A percentile compares a stretch with the other conserved stretches of the same genome.
These are phyloP conservation scores for Anthonomus grandis DNA, from an alignment of 1,140 invertebrate species.

Conservation along the genomic window DNA sequence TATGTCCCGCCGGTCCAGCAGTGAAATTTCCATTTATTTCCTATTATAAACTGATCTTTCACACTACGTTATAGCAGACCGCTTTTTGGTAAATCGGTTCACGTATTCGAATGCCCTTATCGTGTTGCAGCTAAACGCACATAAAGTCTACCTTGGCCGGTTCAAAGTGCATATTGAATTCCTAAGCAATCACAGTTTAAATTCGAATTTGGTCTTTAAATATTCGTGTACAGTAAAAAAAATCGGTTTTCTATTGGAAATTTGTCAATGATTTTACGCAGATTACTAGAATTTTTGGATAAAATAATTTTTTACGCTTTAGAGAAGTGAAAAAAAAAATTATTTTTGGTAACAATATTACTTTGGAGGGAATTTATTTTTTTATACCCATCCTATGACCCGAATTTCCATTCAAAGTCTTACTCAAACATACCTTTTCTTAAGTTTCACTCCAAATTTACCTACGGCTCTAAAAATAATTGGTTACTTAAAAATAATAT, in stretches of 20 bases:
- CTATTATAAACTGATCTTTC: slow-evolving; percentile 20
- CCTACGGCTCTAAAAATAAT: too few relatives aligned
- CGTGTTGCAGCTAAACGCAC: slow-evolving; percentile 18
- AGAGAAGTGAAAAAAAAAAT: too few relatives aligned
- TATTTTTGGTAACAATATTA: too few relatives aligned
- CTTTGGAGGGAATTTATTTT: too few relatives aligned
- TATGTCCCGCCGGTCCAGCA: background rate
- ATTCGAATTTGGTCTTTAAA: slow-evolving; percentile 7
- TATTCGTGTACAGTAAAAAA: background rate
- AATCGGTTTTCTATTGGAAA: background rate
- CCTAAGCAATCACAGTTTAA: slow-evolving; percentile 11
- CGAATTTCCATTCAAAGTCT: too few relatives aligned
- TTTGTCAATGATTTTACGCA: background rate
- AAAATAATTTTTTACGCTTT: too few relatives aligned
- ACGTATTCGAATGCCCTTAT: slow-evolving; percentile 14
- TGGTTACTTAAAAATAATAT: too few relatives aligned
- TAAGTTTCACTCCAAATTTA: too few relatives aligned
- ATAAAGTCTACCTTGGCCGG: background rate
- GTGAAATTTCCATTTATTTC: slow-evolving; percentile 23
- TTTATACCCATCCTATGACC: too few relatives aligned
- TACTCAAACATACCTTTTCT: too few relatives aligned
- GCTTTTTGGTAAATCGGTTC: slow-evolving; percentile 10
- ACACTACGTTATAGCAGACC: background rate
- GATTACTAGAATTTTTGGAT: too few relatives aligned
- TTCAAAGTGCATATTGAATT: slow-evolving; percentile 18